phyloP scores from a whole-genome alignment of 2,797 vertebrate genomes.

The Leuciscus waleckii region DNA sequence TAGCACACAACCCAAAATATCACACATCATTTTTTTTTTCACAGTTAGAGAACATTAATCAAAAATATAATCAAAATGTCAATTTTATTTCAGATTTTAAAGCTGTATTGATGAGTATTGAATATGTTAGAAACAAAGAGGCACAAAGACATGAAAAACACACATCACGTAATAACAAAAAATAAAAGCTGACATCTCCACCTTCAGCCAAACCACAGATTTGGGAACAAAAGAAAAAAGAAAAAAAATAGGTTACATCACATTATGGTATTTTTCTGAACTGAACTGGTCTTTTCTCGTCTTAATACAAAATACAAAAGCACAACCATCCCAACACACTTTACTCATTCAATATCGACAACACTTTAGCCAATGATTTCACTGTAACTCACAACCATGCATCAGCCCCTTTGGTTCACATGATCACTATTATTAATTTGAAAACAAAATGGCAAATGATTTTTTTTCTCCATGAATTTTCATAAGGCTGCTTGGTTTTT shows the following conservation, averaged over 20 bases:
- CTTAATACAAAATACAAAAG: constrained; percentile 54
- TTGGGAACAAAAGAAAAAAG: constrained; percentile 9
- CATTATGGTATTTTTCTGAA: constrained; percentile 47
- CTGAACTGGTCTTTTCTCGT: not conserved
- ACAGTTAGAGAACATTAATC: not conserved
- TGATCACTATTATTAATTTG: constrained; percentile 60
- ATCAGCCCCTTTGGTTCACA: constrained; percentile 56
- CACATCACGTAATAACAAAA: constrained; percentile 53
- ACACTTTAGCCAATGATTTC: constrained; percentile 44
- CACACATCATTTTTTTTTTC: too few relatives aligned
- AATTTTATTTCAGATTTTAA: constrained; percentile 67
- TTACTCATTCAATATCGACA: constrained; percentile 20
- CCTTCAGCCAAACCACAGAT: constrained; percentile 35
- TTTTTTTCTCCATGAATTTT: constrained; percentile 61
- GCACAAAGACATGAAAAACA: constrained; percentile 57
- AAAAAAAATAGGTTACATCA: constrained; percentile 54
- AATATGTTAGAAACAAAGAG: constrained; percentile 66
- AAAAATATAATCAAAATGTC: constrained; percentile 60
- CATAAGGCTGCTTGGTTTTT: constrained; percentile 79
- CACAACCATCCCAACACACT: constrained; percentile 31
- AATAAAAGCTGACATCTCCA: constrained; percentile 54
- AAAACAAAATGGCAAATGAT: constrained; percentile 60
- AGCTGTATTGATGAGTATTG: constrained; percentile 62
- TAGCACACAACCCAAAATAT: not conserved
- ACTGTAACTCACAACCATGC: constrained; percentile 43